These are phyloP conservation scores for Lepilemur ruficaudatus DNA, from an alignment of 2,797 vertebrate genomes.

Conservation along the genomic window DNA sequence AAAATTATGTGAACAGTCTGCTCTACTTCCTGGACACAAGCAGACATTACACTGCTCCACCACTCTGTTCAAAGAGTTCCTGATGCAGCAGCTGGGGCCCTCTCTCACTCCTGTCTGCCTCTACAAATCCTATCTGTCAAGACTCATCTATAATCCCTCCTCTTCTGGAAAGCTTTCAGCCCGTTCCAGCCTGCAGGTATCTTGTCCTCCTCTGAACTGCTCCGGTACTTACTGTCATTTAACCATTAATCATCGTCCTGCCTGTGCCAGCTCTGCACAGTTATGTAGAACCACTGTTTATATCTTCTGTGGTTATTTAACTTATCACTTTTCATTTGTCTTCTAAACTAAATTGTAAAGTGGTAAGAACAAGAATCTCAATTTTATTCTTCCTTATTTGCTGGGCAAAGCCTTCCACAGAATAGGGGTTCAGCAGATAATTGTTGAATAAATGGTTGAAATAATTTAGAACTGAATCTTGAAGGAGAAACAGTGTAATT, in stretches of 20 bases:
- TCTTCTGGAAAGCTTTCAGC: conserved; percentile 2
- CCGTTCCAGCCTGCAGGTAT: background rate
- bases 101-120: background rate
- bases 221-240: background rate
- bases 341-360: background rate
- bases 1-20: background rate
- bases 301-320: background rate
- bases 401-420: background rate
- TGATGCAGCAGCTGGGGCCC: background rate
- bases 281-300: background rate
- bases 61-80: background rate
- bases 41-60: background rate
- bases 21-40: background rate
- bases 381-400: conserved; percentile 31
- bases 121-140: background rate
- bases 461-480: background rate
- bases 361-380: conserved; percentile 4
- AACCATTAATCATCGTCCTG: background rate
- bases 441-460: background rate
- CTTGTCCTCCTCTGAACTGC: conserved; percentile 21
- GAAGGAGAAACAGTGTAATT: background rate
- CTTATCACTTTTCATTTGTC: conserved; percentile 22
- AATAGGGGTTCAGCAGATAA: background rate
- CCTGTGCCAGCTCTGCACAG: background rate
- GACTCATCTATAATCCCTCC: background rate